Percentiles rank a stretch among this genome's conserved stretches.
These are phyloP conservation scores for Coregonus sp. DNA, from an alignment of 2,797 vertebrate species.

Conservation along the genomic window DNA sequence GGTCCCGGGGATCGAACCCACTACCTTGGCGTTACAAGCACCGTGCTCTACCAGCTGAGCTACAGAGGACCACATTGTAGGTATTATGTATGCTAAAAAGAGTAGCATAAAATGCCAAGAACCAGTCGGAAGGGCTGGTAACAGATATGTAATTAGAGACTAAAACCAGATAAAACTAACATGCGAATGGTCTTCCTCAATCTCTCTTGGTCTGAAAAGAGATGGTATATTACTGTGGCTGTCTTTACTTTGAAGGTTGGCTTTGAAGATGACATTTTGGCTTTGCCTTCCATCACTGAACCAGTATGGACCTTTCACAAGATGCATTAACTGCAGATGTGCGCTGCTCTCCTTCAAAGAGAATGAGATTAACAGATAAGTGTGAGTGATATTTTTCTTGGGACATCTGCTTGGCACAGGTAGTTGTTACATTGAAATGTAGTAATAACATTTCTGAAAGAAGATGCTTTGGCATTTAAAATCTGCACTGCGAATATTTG, in stretches of 20 bases:
- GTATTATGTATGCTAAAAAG: conserved; percentile 17
- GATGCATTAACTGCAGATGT: conserved; percentile 49
- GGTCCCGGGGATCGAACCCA: too few species aligned
- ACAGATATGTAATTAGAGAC: conserved; percentile 27
- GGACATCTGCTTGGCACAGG: not conserved
- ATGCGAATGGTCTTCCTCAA: conserved; percentile 45
- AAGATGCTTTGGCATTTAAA: not conserved
- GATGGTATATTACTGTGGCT: conserved; percentile 58
- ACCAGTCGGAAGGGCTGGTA: conserved; percentile 5
- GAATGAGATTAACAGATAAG: conserved; percentile 50
- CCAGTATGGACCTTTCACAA: conserved; percentile 53
- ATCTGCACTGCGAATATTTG: not conserved
- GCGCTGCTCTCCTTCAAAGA: conserved; percentile 47
- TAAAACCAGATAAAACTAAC: conserved; percentile 29
- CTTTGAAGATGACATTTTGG: conserved; percentile 69
- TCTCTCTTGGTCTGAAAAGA: conserved; percentile 38
- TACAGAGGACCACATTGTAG: not conserved
- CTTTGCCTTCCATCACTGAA: conserved; percentile 59
- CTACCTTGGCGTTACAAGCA: too few species aligned
- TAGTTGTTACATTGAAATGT: not conserved
- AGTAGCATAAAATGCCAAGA: conserved; percentile 15
- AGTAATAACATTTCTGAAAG: not conserved
- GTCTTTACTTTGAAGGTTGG: conserved; percentile 62
- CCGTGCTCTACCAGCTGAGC: too few species aligned
- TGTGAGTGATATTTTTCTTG: conserved; percentile 15